Percentiles rank a stretch among this genome's conserved stretches.
phyloP scores from a whole-genome alignment of 2,888 invertebrate genomes.

The Eupithecia pulchellata region DNA sequence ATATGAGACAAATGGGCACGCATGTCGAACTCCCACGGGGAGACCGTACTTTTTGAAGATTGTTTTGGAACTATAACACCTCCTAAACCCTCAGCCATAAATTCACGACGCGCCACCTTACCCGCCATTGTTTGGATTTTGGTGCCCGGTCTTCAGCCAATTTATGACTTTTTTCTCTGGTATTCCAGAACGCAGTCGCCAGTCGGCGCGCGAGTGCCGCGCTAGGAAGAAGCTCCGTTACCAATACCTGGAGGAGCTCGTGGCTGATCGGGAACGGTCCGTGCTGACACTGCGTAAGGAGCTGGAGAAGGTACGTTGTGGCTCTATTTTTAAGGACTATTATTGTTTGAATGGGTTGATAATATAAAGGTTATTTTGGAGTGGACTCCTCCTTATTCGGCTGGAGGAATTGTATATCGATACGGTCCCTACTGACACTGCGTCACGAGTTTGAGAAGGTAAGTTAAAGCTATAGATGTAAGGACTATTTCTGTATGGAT shows the following conservation, averaged over 20 bases:
- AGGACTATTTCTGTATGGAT: neutral
- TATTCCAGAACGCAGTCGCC: conserved; percentile 95
- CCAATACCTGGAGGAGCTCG: conserved; percentile 98
- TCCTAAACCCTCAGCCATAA: too few species aligned
- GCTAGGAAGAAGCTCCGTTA: conserved; percentile 98
- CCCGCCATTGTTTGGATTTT: too few species aligned
- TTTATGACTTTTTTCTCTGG: too few species aligned
- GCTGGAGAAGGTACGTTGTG: conserved; percentile 91
- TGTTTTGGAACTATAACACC: too few species aligned
- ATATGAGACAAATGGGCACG: too few species aligned
- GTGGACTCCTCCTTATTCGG: neutral
- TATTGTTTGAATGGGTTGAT: neutral
- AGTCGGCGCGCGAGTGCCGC: conserved; percentile 98
- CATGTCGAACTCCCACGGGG: too few species aligned
- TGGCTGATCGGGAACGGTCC: conserved; percentile 96
- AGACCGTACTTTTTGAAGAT: too few species aligned
- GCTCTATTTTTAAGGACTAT: neutral
- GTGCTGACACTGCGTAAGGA: conserved; percentile 94
- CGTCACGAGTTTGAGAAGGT: neutral
- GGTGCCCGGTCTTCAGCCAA: too few species aligned
- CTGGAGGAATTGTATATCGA: neutral
- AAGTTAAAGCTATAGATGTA: neutral
- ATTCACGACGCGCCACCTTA: too few species aligned
- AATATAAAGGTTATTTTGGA: neutral
- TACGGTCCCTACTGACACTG: neutral